Evolutionary conservation across 2,888 invertebrate genomes (phyloP).

Genomic region (Oscheius onirici): DNA sequence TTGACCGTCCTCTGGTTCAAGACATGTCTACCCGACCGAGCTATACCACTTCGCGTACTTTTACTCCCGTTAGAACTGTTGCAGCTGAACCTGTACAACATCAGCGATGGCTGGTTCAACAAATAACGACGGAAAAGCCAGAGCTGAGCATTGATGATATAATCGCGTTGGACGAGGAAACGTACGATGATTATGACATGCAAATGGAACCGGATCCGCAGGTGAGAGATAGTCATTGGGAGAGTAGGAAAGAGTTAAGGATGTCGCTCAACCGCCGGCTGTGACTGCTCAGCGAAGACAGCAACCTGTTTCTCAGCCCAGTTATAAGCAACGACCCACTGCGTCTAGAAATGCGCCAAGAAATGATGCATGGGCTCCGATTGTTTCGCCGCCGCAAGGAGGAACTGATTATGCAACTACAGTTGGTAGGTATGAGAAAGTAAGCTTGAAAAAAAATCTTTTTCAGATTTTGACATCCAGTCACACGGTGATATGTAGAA

Average conservation of each 20-base stretch:
- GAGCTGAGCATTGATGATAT: constrained; percentile 46
- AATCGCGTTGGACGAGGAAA: constrained; percentile 46
- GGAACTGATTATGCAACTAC: constrained; percentile 11
- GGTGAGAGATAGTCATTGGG: not conserved
- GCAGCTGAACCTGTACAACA: constrained; percentile 11
- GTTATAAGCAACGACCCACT: not conserved
- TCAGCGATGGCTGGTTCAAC: constrained; percentile 37
- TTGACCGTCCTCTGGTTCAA: constrained; percentile 6
- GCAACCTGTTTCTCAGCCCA: not conserved
- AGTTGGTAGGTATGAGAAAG: constrained; percentile 7
- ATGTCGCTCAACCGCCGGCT: not conserved
- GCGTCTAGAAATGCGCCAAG: not conserved
- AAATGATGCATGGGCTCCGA: constrained; percentile 17
- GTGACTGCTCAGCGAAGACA: not conserved
- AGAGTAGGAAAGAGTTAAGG: not conserved
- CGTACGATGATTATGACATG: constrained; percentile 45
- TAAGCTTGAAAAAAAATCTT: not conserved
- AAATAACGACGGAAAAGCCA: constrained; percentile 38
- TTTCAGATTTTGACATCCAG: constrained; percentile 29
- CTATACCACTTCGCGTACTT: constrained; percentile 6
- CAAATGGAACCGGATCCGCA: constrained; percentile 27
- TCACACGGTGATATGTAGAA: constrained; percentile 10
- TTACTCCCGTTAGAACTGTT: constrained; percentile 9
- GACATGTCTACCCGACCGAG: constrained; percentile 21
- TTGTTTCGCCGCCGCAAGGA: constrained; percentile 18